A percentile compares a stretch with the other conserved stretches of the same genome.
phyloP scores from a whole-genome alignment of 2,113 vertebrate genomes.

The Tylochromis polylepis region DNA sequence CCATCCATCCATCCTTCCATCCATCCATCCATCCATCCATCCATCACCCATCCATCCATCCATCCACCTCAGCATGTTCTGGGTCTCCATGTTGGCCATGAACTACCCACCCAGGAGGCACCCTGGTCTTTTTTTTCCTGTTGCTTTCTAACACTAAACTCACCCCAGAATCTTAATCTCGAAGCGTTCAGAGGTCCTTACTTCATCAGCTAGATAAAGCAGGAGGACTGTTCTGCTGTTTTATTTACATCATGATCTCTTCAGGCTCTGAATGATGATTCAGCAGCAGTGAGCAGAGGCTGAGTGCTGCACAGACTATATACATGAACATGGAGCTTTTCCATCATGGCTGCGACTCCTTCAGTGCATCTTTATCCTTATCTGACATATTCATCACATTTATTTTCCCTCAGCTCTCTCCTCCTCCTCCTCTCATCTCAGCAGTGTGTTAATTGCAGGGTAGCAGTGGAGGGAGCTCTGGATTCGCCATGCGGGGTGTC shows the following conservation, averaged over 20 bases:
- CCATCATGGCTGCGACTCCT: neutral
- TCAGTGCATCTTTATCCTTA: neutral
- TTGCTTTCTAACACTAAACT: no score
- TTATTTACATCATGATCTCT: neutral
- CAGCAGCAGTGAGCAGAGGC: neutral
- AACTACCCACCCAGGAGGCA: neutral
- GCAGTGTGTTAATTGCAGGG: constrained; percentile 55
- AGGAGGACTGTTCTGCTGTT: neutral
- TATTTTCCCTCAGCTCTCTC: neutral
- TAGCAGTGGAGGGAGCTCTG: constrained; percentile 31
- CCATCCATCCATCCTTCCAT: no score
- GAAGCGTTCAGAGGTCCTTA: neutral
- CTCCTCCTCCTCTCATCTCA: neutral
- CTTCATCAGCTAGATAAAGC: neutral
- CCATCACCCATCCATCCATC: neutral
- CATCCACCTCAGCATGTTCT: neutral
- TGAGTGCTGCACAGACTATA: neutral
- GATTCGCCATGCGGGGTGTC: constrained; percentile 44
- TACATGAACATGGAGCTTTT: neutral
- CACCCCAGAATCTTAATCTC: neutral
- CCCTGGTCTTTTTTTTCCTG: neutral
- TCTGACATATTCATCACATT: constrained; percentile 1
- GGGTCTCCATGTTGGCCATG: neutral
- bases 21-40: rapidly evolving
- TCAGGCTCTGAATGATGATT: neutral